A percentile compares a stretch with the other conserved stretches of the same genome.
Conservation (phyloP, 2,888 invertebrate species). For the Cyrtodaria siliqua region DNA sequence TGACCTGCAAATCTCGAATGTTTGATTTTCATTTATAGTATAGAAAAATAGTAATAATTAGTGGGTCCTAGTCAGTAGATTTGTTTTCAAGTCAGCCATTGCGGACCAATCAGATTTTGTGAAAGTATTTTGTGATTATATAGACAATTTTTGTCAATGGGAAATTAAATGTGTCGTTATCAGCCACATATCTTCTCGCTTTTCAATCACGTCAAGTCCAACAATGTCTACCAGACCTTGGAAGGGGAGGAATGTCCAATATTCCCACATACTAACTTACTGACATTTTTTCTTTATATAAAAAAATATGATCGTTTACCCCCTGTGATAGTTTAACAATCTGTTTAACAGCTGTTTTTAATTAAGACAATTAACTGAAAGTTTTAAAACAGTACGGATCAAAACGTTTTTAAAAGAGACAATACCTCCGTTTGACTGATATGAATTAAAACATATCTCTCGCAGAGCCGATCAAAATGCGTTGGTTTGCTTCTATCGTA, state of each 20-base stretch:
- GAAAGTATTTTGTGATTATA: neutral
- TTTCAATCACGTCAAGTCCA: slow-evolving; percentile 36
- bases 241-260: slow-evolving; percentile 40
- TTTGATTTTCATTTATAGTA: no score
- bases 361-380: slow-evolving; percentile 48
- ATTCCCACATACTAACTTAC: slow-evolving; percentile 40
- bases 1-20: no score
- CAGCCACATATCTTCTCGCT: slow-evolving; percentile 36
- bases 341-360: slow-evolving; percentile 51
- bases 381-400: slow-evolving; percentile 11
- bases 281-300: slow-evolving; percentile 42
- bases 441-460: slow-evolving; percentile 10
- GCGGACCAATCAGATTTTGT: no score
- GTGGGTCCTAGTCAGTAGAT: no score
- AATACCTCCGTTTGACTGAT: slow-evolving; percentile 19
- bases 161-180: slow-evolving; percentile 36
- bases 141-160: neutral
- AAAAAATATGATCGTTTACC: slow-evolving; percentile 32
- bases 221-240: slow-evolving; percentile 37
- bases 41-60: no score
- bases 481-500: no score
- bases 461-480: slow-evolving; percentile 5
- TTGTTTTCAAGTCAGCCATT: no score
- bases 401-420: slow-evolving; percentile 13
- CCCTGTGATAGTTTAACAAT: slow-evolving; percentile 55